A percentile compares a stretch with the other conserved stretches of the same genome.
These are phyloP conservation scores for Cheilosia variabilis DNA, from an alignment of 2,888 invertebrate species.

Conservation along the genomic window DNA sequence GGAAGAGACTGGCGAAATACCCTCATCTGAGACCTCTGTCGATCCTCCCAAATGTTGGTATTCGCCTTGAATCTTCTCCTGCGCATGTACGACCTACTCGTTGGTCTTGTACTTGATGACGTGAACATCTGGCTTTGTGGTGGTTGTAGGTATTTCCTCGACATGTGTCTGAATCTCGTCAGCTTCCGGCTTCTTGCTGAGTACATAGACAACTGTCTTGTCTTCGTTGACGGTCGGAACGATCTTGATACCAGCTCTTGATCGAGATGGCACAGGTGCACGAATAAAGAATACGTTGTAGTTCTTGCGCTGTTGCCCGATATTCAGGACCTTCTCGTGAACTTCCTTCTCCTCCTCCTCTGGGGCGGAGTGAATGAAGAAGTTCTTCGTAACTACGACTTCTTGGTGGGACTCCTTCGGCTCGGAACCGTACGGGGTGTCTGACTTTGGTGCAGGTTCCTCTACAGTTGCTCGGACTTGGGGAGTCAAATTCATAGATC, in stretches of 20 bases:
- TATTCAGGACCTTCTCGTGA: conserved; percentile 60
- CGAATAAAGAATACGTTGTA: conserved; percentile 77
- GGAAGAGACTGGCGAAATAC: conserved; percentile 74
- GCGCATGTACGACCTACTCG: conserved; percentile 77
- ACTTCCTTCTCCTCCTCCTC: conserved; percentile 76
- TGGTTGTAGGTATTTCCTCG: conserved; percentile 70
- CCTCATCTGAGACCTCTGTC: conserved; percentile 76
- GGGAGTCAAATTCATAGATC: neutral
- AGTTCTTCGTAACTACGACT: conserved; percentile 73
- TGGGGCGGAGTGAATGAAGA: conserved; percentile 77
- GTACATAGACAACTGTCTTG: conserved; percentile 77
- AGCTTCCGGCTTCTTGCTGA: conserved; percentile 76
- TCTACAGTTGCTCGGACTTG: neutral
- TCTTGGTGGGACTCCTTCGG: neutral
- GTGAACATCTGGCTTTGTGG: conserved; percentile 77
- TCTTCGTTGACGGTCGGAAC: conserved; percentile 77
- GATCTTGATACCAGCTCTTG: conserved; percentile 69
- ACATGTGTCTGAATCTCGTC: conserved; percentile 75
- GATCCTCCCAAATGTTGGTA: conserved; percentile 77
- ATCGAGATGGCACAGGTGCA: conserved; percentile 68
- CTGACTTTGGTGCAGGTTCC: neutral
- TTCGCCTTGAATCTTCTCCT: conserved; percentile 77
- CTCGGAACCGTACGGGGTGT: neutral
- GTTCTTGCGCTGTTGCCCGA: conserved; percentile 76
- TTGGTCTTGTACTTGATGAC: conserved; percentile 77